Evolutionary conservation across 2,888 invertebrate genomes (phyloP), one percentile per base, ranked within the genome.

Genomic region (Erpobdella octoculata): DNA sequence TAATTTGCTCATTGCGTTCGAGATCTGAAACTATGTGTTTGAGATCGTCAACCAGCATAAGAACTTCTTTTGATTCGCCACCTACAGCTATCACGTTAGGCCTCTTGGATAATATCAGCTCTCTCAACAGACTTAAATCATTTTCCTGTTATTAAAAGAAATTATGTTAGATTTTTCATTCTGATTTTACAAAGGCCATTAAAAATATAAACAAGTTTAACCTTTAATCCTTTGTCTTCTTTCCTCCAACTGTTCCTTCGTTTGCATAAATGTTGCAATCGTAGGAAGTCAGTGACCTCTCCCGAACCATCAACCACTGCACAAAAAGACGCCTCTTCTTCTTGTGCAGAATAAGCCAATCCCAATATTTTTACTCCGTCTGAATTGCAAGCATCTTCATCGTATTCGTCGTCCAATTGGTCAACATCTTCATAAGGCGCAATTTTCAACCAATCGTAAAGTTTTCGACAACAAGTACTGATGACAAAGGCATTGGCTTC

Each of bases 71-170:
- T 91, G 94, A 92, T 82, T 96, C 96, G 0, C 92, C 94, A 9
- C 92, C 91, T 21, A 95, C 88, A 0, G 89, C 91, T 35, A 99
- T 88, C 18, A 93, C 90, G 83, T 98, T 97, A 0, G 98, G 98
- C 79, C 92, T 93, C 83, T 94, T 93, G 31, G 88, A 87, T 0
- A 88, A 85, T 69, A 99, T 91, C 79, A 98, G 95, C 77, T 92
- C 89, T 75, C 86, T 87, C 58, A 92, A 77, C 37, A 87, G 88
- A 18, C 86, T 80, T 67, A 91, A 78, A 82, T 91, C 91, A 0
- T 61, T 61, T 35, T 73, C 72, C 75, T 75, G 69, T 99, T 91
- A 79, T 98, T 95, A 77, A 92, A 89, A 75, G 86, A 87, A 58
- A 92, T 77, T 37, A 87, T 88, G 18, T 86, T 80, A 53, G 5